Conservation (phyloP, 2,888 invertebrate species). For the Phaonia tiefii region DNA sequence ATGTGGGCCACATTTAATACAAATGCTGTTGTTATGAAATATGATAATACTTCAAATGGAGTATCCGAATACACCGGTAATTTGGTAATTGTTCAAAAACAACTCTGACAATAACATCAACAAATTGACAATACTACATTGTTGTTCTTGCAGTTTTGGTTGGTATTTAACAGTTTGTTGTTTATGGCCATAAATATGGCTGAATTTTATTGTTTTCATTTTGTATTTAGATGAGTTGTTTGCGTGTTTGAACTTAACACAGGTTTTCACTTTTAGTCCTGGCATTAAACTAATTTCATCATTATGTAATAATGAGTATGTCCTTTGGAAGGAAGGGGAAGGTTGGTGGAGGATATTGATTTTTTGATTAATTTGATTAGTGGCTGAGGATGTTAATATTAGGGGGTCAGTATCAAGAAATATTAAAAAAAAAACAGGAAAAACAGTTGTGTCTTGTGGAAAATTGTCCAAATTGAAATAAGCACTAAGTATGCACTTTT, state of each 20-base stretch:
- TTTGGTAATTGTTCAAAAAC: conserved; percentile 62
- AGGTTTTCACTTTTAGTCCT: conserved; percentile 40
- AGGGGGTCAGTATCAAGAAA: too few species aligned
- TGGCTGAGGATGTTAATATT: too few species aligned
- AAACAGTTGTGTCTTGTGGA: too few species aligned
- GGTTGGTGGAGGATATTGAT: background rate
- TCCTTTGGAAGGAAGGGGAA: background rate
- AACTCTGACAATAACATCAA: conserved; percentile 3
- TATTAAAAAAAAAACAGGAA: too few species aligned
- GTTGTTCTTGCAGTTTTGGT: background rate
- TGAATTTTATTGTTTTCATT: conserved; percentile 17
- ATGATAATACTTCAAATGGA: conserved; percentile 60
- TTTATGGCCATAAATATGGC: conserved; percentile 28
- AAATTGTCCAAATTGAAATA: too few species aligned
- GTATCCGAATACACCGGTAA: conserved; percentile 45
- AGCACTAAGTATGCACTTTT: too few species aligned
- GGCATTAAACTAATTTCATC: conserved; percentile 22
- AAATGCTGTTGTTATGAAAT: conserved; percentile 60
- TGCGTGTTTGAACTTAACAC: conserved; percentile 59
- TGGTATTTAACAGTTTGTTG: conserved; percentile 22
- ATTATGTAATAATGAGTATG: background rate
- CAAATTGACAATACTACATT: conserved; percentile 3
- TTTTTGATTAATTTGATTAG: conserved; percentile 1
- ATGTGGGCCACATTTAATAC: conserved; percentile 4
- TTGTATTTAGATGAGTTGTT: conserved; percentile 57